Evolutionary conservation across 2,888 invertebrate species (phyloP).

Genomic region (Athetis lepigone): DNA sequence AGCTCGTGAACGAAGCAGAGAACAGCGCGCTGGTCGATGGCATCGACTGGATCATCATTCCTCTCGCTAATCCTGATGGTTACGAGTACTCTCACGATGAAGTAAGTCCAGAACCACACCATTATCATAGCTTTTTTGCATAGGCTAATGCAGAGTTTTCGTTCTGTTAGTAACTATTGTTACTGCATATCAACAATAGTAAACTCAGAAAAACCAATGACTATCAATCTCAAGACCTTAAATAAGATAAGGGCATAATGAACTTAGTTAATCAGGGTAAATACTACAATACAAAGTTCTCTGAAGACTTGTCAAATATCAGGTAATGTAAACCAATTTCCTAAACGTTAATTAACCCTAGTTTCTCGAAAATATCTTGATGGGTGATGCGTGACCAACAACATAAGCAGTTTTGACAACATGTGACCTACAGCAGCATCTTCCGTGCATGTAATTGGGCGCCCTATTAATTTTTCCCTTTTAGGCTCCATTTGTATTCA

Average conservation of each 20-base stretch:
- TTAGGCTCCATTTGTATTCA: slow-evolving; percentile 48
- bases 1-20: slow-evolving; percentile 90
- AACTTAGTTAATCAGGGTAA: no score
- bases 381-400: slow-evolving; percentile 12
- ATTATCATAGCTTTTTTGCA: not conserved
- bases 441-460: slow-evolving; percentile 48
- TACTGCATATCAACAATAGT: no score
- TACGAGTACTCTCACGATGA: slow-evolving; percentile 91
- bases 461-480: slow-evolving; percentile 31
- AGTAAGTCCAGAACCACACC: slow-evolving; percentile 75
- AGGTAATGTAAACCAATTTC: not conserved
- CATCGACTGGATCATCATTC: slow-evolving; percentile 93
- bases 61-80: slow-evolving; percentile 94
- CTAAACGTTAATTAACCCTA: not conserved
- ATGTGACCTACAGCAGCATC: slow-evolving; percentile 17
- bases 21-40: slow-evolving; percentile 87
- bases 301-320: not conserved
- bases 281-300: not conserved
- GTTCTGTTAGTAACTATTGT: no score
- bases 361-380: slow-evolving; percentile 16
- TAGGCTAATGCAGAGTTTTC: not conserved
- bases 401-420: slow-evolving; percentile 2
- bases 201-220: no score
- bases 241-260: no score
- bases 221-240: no score